Base-by-base conservation (phyloP, 37 sponge, comb jelly and placozoan genomes). In the Geodia barretti region DNA sequence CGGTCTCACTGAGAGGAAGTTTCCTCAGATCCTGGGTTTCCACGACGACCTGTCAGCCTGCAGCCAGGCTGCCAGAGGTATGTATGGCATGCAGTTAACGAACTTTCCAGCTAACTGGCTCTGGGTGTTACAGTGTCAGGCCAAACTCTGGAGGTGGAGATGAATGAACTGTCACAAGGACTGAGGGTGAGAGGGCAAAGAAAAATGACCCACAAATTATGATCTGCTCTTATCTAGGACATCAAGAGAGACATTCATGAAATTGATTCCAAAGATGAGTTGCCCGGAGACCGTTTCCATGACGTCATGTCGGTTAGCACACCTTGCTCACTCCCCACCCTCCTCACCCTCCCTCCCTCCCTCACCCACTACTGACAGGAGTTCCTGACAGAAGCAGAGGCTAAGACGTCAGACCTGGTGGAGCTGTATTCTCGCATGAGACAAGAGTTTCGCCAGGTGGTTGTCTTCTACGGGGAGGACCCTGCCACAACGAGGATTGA, bases 401-500 rank as follows among this genome's bases (percentile, higher is more conserved):
- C 4, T 20, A 60, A 82, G 43, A 63, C 88, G 69, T 23, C 60
- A 38, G 26, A 33, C 7, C 70, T 94, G 34, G 24, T 84, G 34
- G 72, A 59, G 30, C 81, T 88, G 7, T 80, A 94, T 43, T 9
- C 72, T 1, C 60, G 37, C 39, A 91, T 87, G 80, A 87, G 78
- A 68, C 26, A 47, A 39, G 95, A 94, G 41, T 94, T 71, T 38
- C 30, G 36, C 19, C 47, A 70, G 42, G 89, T 61, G 1, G 79
- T 74, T 3, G 68, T 64, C 62, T 94, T 83, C 72, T 94, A 85
- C 77, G 92, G 95, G 0, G 95, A 94, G 64, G 92, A 94, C 41
- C 89, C 89, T 17, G 2, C 61, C 3, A 88, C 70, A 26, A 82
- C 66, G 62, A 64, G 92, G 37, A 64, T 87, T 38, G 95, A 94